Evolutionary conservation across 2,888 invertebrate genomes (phyloP).

Genomic region (Eupsilia transversa): DNA sequence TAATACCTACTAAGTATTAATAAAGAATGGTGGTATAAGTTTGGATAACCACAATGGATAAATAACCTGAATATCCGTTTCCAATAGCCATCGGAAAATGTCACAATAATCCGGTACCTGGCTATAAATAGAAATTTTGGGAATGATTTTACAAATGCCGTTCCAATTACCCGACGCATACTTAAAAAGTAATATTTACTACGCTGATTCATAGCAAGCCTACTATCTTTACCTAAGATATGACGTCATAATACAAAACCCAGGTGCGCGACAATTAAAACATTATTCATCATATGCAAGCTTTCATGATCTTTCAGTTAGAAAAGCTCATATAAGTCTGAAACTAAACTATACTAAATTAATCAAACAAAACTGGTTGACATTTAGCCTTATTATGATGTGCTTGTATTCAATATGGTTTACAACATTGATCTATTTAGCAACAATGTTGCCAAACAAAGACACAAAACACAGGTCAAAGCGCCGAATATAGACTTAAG

Average conservation of each 20-base stretch:
- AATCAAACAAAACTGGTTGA: background rate
- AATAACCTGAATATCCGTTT: background rate
- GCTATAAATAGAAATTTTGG: too few relatives aligned
- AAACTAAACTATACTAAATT: background rate
- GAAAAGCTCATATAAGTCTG: background rate
- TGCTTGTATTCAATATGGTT: background rate
- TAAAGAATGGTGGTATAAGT: too few relatives aligned
- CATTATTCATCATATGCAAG: background rate
- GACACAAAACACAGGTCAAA: conserved; percentile 3
- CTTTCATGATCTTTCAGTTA: background rate
- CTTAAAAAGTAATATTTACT: background rate
- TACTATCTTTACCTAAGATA: background rate
- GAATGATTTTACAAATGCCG: conserved; percentile 8
- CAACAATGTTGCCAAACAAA: conserved; percentile 21
- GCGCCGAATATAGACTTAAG: background rate
- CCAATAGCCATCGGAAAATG: background rate
- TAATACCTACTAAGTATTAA: too few relatives aligned
- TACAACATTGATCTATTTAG: conserved; percentile 12
- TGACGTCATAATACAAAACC: background rate
- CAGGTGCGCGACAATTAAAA: background rate
- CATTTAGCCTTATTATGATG: background rate
- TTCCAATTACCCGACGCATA: background rate
- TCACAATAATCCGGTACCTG: background rate
- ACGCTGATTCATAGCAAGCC: conserved; percentile 9
- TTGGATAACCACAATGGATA: background rate